Evolutionary conservation across 2,888 invertebrate genomes (phyloP), one percentile per base, ranked within the genome.

Genomic region (Pachydiplax longipennis): DNA sequence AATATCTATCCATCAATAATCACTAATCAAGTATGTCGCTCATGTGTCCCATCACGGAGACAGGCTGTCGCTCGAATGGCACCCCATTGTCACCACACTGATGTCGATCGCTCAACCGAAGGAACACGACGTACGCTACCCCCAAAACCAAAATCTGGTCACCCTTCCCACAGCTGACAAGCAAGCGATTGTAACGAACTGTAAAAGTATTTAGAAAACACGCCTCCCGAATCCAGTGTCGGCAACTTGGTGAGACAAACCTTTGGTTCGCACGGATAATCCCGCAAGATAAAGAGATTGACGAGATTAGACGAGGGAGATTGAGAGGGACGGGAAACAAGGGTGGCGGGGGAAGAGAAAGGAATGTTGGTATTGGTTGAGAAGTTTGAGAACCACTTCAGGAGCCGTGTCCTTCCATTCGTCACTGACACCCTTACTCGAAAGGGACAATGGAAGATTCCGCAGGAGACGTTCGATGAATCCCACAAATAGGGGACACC

Each of bases 331-430:
- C 48, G 83, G 31, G 22, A 35, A 35, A 18, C 18, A 15, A 53
- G 53, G 18, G 6, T 13, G 35, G 61, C 18, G 44, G 35, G 58
- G 1, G 35, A 10, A n/a, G 58, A 22, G 58, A 12, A 31, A 53
- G 83, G 31, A 53, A 25, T 48, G 31, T 8, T 44, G 44, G 53
- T 82, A 82, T 53, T n/a, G 82, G 82, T 82, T 48, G 82, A 48
- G 82, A 53, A 48, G 82, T 44, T 25, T 48, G 83, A 53, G 58
- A 73, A 83, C 83, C 83, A 83, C 83, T 83, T 44, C 83, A 35
- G n/a, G 83, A 13, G 10, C 48, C 4, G 53, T 58, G 35, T 83
- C 83, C 58, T 35, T 58, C 53, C 83, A 83, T 83, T 83, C 83
- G 83, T 83, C 83, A 83, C 83, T 83, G 83, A 83, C 83, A 58